Evolutionary conservation across 2,113 vertebrate genomes (phyloP).

Genomic region (Antigone vipio): DNA sequence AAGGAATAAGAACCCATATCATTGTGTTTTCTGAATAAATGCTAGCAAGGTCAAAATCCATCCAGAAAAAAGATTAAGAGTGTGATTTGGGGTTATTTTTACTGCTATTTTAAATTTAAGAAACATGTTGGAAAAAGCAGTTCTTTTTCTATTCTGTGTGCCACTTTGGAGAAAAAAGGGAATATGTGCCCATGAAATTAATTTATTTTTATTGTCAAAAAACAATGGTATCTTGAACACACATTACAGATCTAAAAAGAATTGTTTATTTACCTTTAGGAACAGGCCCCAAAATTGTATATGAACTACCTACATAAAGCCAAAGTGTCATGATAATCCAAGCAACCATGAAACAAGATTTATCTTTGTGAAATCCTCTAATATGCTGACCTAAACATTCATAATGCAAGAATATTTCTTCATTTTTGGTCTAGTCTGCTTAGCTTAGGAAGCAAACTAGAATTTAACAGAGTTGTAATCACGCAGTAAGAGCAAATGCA

Average conservation of each 20-base stretch:
- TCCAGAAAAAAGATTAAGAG: not conserved
- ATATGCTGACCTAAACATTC: not conserved
- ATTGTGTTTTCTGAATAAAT: not conserved
- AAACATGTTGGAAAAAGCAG: not conserved
- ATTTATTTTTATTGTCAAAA: not conserved
- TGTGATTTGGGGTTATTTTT: not conserved
- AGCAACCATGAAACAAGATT: constrained; percentile 1
- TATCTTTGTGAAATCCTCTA: not conserved
- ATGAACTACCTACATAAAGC: not conserved
- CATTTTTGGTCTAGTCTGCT: not conserved
- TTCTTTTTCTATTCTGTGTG: not conserved
- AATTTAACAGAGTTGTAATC: not conserved
- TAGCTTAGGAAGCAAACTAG: not conserved
- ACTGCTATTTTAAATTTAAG: not conserved
- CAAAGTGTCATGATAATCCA: not conserved
- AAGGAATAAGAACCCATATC: not conserved
- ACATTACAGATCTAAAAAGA: not conserved
- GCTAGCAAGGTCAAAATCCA: not conserved
- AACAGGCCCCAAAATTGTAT: not conserved
- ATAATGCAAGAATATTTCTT: not conserved
- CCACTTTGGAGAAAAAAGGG: not conserved
- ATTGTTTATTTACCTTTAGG: not conserved
- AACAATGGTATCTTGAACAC: not conserved
- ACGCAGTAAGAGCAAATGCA: not conserved
- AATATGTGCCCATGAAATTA: not conserved